These are phyloP conservation scores for Lithodes maja DNA, from an alignment of 2,888 invertebrate genomes.

Conservation along the genomic window DNA sequence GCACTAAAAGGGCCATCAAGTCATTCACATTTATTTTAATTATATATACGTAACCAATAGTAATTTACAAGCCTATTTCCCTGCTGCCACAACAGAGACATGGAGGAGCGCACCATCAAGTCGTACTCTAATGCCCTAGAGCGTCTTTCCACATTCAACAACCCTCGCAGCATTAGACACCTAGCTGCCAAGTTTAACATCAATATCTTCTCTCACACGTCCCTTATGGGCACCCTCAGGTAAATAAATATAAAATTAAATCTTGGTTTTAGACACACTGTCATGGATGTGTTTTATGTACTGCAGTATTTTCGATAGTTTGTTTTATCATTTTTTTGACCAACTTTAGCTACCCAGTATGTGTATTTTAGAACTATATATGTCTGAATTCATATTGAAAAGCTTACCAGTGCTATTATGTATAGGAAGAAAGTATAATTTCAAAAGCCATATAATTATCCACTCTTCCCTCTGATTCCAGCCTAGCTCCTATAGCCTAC, in stretches of 20 bases:
- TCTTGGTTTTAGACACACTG: background rate
- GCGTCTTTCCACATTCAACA: slow-evolving; percentile 36
- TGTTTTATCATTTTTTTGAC: background rate
- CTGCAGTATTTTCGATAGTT: background rate
- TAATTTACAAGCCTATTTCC: no score
- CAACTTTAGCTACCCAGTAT: no score
- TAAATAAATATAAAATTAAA: slow-evolving; percentile 11
- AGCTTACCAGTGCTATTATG: no score
- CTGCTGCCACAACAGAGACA: slow-evolving; percentile 10
- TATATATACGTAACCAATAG: no score
- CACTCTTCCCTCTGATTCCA: no score
- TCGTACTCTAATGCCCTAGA: slow-evolving; percentile 38
- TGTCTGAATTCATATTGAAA: no score
- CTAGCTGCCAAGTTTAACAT: slow-evolving; percentile 47
- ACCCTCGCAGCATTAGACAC: slow-evolving; percentile 52
- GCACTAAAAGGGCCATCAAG: no score
- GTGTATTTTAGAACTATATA: no score
- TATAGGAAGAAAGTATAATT: no score
- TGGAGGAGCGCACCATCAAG: slow-evolving; percentile 27
- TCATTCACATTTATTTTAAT: no score
- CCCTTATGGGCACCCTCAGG: slow-evolving; percentile 49
- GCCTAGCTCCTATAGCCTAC: no score
- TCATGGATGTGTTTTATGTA: background rate
- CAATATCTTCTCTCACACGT: slow-evolving; percentile 46
- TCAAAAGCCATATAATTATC: no score